Base-by-base conservation (phyloP, 2,888 invertebrate species). In the Odontocerum albicorne region DNA sequence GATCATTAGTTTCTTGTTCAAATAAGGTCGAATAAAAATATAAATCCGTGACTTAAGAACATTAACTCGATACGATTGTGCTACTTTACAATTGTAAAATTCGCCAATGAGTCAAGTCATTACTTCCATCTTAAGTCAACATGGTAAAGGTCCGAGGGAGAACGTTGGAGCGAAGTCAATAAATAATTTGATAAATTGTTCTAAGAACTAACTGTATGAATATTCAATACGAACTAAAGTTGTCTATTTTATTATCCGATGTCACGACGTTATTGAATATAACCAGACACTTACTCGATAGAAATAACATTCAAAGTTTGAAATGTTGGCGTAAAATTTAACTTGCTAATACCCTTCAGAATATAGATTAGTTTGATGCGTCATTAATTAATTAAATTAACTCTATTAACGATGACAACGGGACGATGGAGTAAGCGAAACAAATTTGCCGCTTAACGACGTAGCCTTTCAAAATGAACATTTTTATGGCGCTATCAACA, bases 281-380 rank as follows among this genome's bases (percentile, higher is more conserved):
- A 45, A 45, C 20, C 45, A n/a, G 45, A 45, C 33, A 33, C 33
- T 44, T 32, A 44, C 12, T 17, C 12, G 44, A 44, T 44, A 44
- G 19, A 17, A 22, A 45, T 33, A 12, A 33, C 20, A 17, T 45
- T 19, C 12, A 33, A 45, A 32, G 3, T 13, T 20, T 32, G 17
- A 33, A 45, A 33, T 8, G 33, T 33, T 19, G 15, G 33, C 45
- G 33, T 45, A 32, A 33, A 45, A 45, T 20, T 45, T 19, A 19
- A 33, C 45, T 20, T 13, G 33, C 32, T 45, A 33, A 45, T 33
- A 13, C 33, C 45, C 45, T 1, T 12, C 20, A 33, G 20, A 19
- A 45, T 22, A 45, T 6, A 33, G 32, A 33, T 33, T 20, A 33
- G 32, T 45, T 45, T 27, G 33, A 19, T 12, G 6, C 19, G 8